Percentiles rank a stretch among this genome's conserved stretches.
These are phyloP conservation scores for Eupeodes luniger DNA, from an alignment of 2,888 invertebrate genomes.

Conservation along the genomic window DNA sequence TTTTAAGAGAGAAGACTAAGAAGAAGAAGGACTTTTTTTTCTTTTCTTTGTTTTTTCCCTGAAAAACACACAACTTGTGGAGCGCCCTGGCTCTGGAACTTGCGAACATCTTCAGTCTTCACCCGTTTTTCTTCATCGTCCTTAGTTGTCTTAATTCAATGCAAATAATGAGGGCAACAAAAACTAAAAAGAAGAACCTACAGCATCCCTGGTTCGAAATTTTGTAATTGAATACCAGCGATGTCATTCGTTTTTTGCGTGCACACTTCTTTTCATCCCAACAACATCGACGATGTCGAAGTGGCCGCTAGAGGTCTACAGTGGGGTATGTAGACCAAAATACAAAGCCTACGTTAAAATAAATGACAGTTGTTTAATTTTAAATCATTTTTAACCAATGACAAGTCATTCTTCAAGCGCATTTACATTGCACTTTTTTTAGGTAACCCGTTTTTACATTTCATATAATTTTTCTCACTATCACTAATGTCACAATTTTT, in stretches of 20 bases:
- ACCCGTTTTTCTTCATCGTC: neutral
- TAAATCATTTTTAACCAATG: no score
- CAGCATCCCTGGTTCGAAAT: constrained; percentile 35
- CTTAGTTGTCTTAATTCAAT: neutral
- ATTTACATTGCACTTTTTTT: no score
- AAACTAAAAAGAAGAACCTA: neutral
- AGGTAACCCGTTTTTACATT: no score
- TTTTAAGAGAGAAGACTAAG: neutral
- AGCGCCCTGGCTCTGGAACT: constrained; percentile 45
- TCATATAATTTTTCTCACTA: no score
- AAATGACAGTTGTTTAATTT: no score
- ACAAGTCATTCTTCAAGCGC: no score
- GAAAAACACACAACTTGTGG: constrained; percentile 35
- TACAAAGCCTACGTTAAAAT: no score
- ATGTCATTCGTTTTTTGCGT: constrained; percentile 56
- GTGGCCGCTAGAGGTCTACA: neutral
- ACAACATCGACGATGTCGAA: neutral
- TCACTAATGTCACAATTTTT: no score
- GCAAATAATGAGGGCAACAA: constrained; percentile 17
- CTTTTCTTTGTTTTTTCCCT: neutral
- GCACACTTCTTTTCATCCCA: constrained; percentile 42
- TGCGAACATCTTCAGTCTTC: constrained; percentile 8
- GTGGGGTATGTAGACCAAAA: neutral
- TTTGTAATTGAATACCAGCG: constrained; percentile 65
- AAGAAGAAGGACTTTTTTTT: neutral